Base-by-base conservation (phyloP, 2,888 invertebrate genomes). In the Steinernema carpocapsae region DNA sequence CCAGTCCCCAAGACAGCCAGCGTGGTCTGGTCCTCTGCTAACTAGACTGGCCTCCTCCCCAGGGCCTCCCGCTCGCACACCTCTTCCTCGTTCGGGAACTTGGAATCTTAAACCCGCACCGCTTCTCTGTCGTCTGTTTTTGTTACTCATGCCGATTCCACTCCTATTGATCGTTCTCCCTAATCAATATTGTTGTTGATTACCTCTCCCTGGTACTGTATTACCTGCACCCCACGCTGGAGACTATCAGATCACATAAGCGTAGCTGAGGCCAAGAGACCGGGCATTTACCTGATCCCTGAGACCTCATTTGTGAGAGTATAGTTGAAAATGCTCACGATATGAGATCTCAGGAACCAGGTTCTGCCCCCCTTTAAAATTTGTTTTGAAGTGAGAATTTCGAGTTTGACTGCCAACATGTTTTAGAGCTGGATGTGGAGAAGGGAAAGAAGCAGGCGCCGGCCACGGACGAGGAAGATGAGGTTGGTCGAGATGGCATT, bases 231-330 rank as follows among this genome's bases (percentile, higher is more conserved):
- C 12, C n/a, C n/a, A n/a, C n/a, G 12, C 51, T 6, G 56, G 26
- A 19, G 22, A 6, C 26, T 56, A 56, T 24, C 26, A 56, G 24
- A 56, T 51, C 56, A 24, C 26, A 26, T 43, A 12, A 24, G 56
- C 22, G 12, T 56, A 56, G 56, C 56, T 14, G 26, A 22, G 26
- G 22, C 22, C 22, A 43, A 19, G 56, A 56, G 56, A 56, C 56
- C 56, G 56, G 17, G 56, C 56, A 32, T 2, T 70, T n/a, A 14
- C 71, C 45, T 70, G 24, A 45, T 70, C 71, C 71, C 71, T 70
- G 71, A 70, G 71, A 70, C 71, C 46, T 46, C 46, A 70, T 46
- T 70, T 70, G 71, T 70, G 71, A 56, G 56, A 56, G 48, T 19
- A 43, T 6, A 32, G 17, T 14, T 70, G 4, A 12, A 70, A 6